Evolutionary conservation across 2,113 vertebrate species (phyloP).

Genomic region (Pedionomus torquatus): DNA sequence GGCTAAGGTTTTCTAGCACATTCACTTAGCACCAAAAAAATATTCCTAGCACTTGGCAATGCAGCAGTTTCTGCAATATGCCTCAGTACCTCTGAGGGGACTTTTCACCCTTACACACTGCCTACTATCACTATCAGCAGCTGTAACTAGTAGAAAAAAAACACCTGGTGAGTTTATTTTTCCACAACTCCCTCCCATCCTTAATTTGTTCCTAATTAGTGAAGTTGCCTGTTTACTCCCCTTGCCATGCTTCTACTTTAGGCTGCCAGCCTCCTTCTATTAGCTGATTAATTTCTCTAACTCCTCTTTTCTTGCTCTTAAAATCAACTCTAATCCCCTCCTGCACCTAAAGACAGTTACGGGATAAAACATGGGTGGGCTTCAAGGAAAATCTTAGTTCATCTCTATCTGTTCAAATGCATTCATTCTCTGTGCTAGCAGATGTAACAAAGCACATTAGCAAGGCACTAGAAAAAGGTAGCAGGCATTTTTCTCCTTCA

Average conservation of each 20-base stretch:
- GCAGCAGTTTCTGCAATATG: background rate
- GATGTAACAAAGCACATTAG: background rate
- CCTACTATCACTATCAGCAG: background rate
- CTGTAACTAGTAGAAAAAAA: background rate
- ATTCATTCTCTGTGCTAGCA: background rate
- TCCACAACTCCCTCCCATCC: background rate
- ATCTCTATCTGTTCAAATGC: background rate
- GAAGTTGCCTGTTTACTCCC: background rate
- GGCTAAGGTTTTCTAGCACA: background rate
- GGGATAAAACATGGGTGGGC: background rate
- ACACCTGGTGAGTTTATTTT: background rate
- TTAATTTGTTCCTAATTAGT: background rate
- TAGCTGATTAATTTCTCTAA: background rate
- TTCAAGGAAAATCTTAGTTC: background rate
- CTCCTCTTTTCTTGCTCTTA: background rate
- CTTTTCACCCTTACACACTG: background rate
- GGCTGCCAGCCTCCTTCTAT: background rate
- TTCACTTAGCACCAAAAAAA: background rate
- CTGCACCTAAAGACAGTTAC: background rate
- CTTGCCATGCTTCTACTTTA: background rate
- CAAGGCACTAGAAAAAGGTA: background rate
- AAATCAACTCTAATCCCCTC: background rate
- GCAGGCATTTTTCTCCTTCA: background rate
- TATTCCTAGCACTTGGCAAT: background rate
- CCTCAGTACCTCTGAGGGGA: background rate